Evolutionary conservation across 2,888 invertebrate species (phyloP), one percentile per base, ranked within the genome.

Genomic region (Neoscelio sp.): DNA sequence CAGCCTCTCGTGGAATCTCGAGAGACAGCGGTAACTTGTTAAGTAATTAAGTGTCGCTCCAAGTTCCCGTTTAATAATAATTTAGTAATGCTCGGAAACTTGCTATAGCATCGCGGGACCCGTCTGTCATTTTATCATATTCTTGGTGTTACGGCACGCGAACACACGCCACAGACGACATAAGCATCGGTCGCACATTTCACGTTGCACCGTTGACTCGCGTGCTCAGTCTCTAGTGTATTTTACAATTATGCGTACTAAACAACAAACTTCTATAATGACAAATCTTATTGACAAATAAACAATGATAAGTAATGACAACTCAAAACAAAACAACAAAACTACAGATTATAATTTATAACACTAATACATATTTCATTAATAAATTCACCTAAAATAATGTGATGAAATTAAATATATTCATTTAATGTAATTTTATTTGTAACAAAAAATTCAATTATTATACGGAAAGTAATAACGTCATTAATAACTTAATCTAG

Each of bases 21-120:
- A 80, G 82, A 80, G 80, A 80, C 82, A 82, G 80, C 83, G 86
- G 85, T 85, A 87, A 87, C 86, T 87, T 85, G 86, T 86, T 86
- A 86, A 86, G 85, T 87, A 87, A 87, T 87, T 87, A 87, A 87
- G 85, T 84, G 84, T 86, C 86, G 83, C 86, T 85, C 82, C 84
- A 85, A 86, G 84, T 86, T 86, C 84, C 79, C 84, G 83, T 84
- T 87, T 85, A 87, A 85, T 87, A 88, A 87, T 87, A 86, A 86
- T 87, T 87, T 84, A 87, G 85, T 85, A 84, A 85, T 81, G 84
- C 84, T 82, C 82, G 75, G 83, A 79, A 85, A 86, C 83, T 84
- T 83, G 79, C 79, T 73, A 65, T 54, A 74, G 80, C 82, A 76
- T 78, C 82, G 48, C 81, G 84, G 82, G 83, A 82, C 77, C 80